Evolutionary conservation across 2,888 invertebrate species (phyloP), one percentile per base, ranked within the genome.

Genomic region (Latrodectus hesperus): DNA sequence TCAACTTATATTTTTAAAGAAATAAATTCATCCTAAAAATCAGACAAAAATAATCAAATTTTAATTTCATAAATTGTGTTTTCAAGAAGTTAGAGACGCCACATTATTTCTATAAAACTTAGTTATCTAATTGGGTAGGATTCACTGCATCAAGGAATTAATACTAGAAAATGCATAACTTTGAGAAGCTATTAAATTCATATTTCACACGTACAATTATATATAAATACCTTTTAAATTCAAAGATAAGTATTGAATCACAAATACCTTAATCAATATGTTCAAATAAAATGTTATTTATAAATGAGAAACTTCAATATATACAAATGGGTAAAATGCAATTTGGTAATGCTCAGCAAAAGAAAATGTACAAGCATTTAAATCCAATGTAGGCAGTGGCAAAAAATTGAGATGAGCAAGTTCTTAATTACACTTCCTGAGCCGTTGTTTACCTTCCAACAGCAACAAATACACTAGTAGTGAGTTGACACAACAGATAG

Each of bases 331-430:
- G 73, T 77, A 53, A 71, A 64, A 87, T 77, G 26, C 49, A 73
- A 65, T 72, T 72, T 38, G 74, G 80, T 70, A 87, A 87, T 87
- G 86, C 86, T 80, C 74, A 75, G 26, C 17, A 73, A 60, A 74
- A 60, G n/a, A 86, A 81, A 87, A 81, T 87, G 81, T 87, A 87
- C 86, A 87, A 81, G 81, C 81, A 70, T 75, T 81, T 81, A 60
- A 60, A 60, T 60, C 60, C 60, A 72, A 17, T 71, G 75, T 71
- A 81, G 70, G 71, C 72, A 86, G 53, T 77, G 53, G 75, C 76
- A 72, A 77, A 81, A 87, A 60, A 72, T 14, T 11, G 53, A 17
- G 55, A 81, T 87, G 86, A 87, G 86, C 86, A 81, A 73, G 77
- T 84, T 67, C 67, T 68, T 52, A 14, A 16, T 60, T 60, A 22